phyloP scores from a whole-genome alignment of 2,113 vertebrate genomes.

The Hypomesus transpacificus region DNA sequence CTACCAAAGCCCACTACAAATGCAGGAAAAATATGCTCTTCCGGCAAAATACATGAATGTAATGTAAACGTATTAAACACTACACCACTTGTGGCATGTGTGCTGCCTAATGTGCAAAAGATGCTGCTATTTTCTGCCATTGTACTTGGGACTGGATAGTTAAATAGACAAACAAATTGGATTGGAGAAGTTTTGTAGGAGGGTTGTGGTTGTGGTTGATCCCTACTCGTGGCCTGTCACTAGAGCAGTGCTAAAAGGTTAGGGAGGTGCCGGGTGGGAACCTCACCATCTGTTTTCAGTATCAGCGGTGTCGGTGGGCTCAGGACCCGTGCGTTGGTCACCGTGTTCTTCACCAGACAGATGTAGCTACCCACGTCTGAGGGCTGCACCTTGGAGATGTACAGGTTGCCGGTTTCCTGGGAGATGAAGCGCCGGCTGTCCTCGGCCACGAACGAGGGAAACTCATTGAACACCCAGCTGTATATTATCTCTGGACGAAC shows the following conservation, averaged over 20 bases:
- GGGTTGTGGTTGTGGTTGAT: background rate
- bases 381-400: slow-evolving; percentile 93
- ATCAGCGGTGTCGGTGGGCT: slow-evolving; percentile 94
- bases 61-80: slow-evolving; percentile 17
- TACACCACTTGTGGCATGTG: slow-evolving; percentile 12
- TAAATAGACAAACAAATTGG: no score
- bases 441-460: slow-evolving; percentile 93
- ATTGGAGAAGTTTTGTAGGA: no score
- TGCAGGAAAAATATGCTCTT: slow-evolving; percentile 7
- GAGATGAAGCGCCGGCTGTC: slow-evolving; percentile 97
- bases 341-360: slow-evolving; percentile 92
- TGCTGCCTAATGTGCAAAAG: background rate
- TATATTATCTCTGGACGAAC: slow-evolving; percentile 86
- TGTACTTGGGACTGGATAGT: background rate
- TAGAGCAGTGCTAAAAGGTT: background rate
- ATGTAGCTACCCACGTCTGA: slow-evolving; percentile 96
- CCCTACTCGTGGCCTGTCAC: slow-evolving; percentile 6
- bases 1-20: slow-evolving; percentile 7
- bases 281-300: slow-evolving; percentile 89
- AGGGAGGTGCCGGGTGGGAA: background rate
- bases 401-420: slow-evolving; percentile 94
- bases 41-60: slow-evolving; percentile 9
- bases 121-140: background rate
- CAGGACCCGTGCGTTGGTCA: slow-evolving; percentile 87
- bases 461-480: slow-evolving; percentile 97